Percentiles rank a stretch among this genome's conserved stretches.
Evolutionary conservation across 2,888 invertebrate genomes (phyloP).

Genomic region (Nematopogon swammerdamellus): DNA sequence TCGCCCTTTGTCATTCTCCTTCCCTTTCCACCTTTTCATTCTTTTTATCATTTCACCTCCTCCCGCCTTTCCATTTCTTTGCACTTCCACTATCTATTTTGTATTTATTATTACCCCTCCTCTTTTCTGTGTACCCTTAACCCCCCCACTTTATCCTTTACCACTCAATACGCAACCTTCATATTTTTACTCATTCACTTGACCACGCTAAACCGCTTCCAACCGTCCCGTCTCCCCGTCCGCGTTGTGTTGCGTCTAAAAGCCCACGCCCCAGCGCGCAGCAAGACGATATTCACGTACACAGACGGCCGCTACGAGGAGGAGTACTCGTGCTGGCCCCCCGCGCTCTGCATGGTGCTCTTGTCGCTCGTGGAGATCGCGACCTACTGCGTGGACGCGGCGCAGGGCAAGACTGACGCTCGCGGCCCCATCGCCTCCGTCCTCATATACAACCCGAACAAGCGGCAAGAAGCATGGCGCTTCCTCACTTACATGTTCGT

Average conservation of each 20-base stretch:
- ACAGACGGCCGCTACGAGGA: constrained; percentile 81
- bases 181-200: too few species aligned
- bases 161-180: too few species aligned
- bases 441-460: constrained; percentile 86
- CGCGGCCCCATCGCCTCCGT: constrained; percentile 76
- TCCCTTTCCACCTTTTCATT: too few species aligned
- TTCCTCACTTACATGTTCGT: constrained; percentile 95
- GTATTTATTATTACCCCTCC: too few species aligned
- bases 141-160: too few species aligned
- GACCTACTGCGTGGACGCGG: constrained; percentile 59
- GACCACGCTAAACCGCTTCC: too few species aligned
- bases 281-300: constrained; percentile 37
- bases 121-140: too few species aligned
- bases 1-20: too few species aligned
- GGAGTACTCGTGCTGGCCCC: constrained; percentile 91
- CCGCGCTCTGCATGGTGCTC: constrained; percentile 86
- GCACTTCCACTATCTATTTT: constrained; percentile 4
- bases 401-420: constrained; percentile 39
- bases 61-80: constrained; percentile 1
- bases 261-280: constrained; percentile 17
- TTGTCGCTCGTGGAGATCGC: constrained; percentile 86
- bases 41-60: too few species aligned
- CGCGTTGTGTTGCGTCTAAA: constrained; percentile 25
- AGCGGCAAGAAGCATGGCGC: constrained; percentile 87
- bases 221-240: constrained; percentile 11